These are phyloP conservation scores for Drosophila rellima DNA, from an alignment of 2,888 invertebrate genomes.

Conservation along the genomic window DNA sequence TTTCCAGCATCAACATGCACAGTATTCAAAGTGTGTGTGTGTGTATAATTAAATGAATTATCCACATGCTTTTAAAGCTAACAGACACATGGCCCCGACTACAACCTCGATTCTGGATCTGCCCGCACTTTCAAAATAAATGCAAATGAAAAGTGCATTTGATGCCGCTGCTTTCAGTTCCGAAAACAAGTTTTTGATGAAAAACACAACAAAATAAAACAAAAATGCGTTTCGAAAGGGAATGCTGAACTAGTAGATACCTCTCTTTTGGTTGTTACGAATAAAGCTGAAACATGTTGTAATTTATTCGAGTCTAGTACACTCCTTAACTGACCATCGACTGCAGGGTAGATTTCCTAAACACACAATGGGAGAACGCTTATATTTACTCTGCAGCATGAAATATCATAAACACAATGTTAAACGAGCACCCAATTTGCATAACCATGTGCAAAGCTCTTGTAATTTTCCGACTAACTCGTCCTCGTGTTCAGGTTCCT, in stretches of 20 bases:
- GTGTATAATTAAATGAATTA: conserved; percentile 37
- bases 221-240: not conserved
- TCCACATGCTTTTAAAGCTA: conserved; percentile 19
- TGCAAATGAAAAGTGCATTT: conserved; percentile 46
- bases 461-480: conserved; percentile 40
- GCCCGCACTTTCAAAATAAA: conserved; percentile 13
- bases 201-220: conserved; percentile 9
- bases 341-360: not conserved
- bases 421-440: conserved; percentile 57
- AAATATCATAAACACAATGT: conserved; percentile 57
- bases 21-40: not conserved
- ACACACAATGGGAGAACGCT: conserved; percentile 2
- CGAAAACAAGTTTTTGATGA: conserved; percentile 24
- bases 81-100: not conserved
- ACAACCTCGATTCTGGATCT: not conserved
- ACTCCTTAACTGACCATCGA: not conserved
- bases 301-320: not conserved
- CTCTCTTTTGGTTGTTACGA: too few relatives aligned
- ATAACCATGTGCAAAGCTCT: conserved; percentile 39
- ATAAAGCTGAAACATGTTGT: not conserved
- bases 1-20: conserved; percentile 1
- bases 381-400: conserved; percentile 29
- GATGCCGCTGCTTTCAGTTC: conserved; percentile 1
- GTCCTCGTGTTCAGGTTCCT: conserved; percentile 13
- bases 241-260: conserved; percentile 1